Evolutionary conservation across 2,113 vertebrate genomes (phyloP), one percentile per base, ranked within the genome.

Genomic region (Limnothrissa miodon): DNA sequence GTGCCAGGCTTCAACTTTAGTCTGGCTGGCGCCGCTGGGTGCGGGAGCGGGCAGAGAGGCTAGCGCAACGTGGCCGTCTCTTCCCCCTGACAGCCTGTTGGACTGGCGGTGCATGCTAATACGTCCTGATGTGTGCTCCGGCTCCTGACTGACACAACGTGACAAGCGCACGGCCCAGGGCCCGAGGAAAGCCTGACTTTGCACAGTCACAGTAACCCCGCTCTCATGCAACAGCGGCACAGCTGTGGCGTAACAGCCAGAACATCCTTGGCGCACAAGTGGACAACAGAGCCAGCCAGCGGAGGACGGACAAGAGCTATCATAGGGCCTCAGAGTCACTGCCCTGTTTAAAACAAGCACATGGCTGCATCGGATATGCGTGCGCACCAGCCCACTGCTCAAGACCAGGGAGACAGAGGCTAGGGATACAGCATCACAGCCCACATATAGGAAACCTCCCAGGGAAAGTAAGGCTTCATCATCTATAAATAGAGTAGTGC

Each of bases 71-170:
- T 33, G 13, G 13, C 66, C 13, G 66, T 74, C 66, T 36, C 25
- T 33, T 33, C 33, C 66, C 66, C 59, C 59, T 10, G 59, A 66
- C 59, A 66, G 59, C 59, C 59, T 66, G 25, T 33, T 74, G 66
- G 66, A 74, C 66, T 74, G 33, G 66, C 66, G 66, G 66, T 33
- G 66, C 66, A 74, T 74, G 66, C 5, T 74, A 74, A 74, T 74
- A 36, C 66, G 66, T 33, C 66, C 80, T 79, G 85, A 85, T 80
- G 59, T 33, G 78, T 25, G 17, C 79, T 83, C 70, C 1, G 79
- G 85, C 82, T 81, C 79, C 45, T 85, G 83, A 88, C 87, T 42
- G 85, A 86, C 78, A 56, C 81, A 39, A 82, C 74, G 45, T 56
- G 87, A 86, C 87, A 86, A 81, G 25, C 46, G 4, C 33, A 45